These are phyloP conservation scores for Hemiprocne comata DNA, from an alignment of 2,113 vertebrate genomes.

Conservation along the genomic window DNA sequence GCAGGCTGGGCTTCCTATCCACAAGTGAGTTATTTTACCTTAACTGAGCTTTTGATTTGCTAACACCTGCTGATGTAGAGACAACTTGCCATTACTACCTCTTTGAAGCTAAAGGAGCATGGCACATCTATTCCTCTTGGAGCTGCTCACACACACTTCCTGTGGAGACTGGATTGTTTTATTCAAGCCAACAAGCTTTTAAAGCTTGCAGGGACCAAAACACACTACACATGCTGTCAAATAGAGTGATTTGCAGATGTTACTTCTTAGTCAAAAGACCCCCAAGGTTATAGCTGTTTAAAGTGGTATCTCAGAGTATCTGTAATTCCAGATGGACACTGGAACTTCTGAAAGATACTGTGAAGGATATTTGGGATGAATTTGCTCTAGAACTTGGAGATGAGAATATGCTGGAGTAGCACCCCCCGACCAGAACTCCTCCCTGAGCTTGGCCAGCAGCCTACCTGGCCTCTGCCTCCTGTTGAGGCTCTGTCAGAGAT, in stretches of 20 bases:
- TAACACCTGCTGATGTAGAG: neutral
- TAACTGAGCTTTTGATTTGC: neutral
- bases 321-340: neutral
- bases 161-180: neutral
- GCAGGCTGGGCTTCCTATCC: neutral
- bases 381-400: neutral
- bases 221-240: neutral
- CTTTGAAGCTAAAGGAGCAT: fast-evolving
- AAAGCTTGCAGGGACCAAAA: neutral
- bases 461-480: neutral
- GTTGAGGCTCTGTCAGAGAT: neutral
- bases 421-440: neutral
- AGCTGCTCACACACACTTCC: neutral
- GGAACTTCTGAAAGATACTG: neutral
- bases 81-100: neutral
- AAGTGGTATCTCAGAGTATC: neutral
- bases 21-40: neutral
- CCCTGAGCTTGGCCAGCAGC: neutral
- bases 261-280: neutral
- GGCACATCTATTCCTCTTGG: neutral
- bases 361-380: neutral
- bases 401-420: neutral
- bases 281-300: neutral
- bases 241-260: neutral
- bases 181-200: neutral